phyloP scores from a whole-genome alignment of 2,113 vertebrate species.

The Eidolon helvum region DNA sequence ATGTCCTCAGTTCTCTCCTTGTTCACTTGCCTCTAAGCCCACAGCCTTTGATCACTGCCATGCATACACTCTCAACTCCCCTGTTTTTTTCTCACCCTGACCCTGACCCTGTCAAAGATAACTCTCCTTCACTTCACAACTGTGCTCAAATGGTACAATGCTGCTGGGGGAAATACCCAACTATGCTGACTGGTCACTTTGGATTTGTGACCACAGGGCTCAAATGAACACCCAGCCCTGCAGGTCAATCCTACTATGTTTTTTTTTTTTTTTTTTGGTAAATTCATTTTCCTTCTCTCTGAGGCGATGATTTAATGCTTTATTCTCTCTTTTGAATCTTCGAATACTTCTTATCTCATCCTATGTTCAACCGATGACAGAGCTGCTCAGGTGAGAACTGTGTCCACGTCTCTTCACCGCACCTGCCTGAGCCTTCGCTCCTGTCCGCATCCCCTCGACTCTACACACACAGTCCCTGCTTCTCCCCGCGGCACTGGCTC shows the following conservation, averaged over 20 bases:
- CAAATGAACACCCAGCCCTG: not conserved
- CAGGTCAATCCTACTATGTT: not conserved
- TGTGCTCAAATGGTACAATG: not conserved
- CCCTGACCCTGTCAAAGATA: not conserved
- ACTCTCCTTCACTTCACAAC: not conserved
- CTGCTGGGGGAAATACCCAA: not conserved
- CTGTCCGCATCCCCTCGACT: not conserved
- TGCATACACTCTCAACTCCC: not conserved
- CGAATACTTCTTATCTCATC: not conserved
- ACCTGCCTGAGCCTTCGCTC: not conserved
- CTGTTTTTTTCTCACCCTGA: not conserved
- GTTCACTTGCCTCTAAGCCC: not conserved
- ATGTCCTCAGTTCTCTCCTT: not conserved
- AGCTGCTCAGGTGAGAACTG: not conserved
- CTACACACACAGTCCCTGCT: not conserved
- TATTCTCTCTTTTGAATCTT: not conserved
- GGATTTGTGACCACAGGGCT: not conserved
- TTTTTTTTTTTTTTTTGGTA: not conserved
- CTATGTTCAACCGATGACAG: not conserved
- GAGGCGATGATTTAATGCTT: not conserved
- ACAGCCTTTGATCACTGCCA: not conserved
- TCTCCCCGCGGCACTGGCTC: no score
- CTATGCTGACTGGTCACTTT: not conserved
- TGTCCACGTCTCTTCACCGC: not conserved
- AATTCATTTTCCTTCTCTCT: not conserved